A percentile compares a stretch with the other conserved stretches of the same genome.
phyloP scores from a whole-genome alignment of 2,113 vertebrate genomes.

The Chaenogobius annularis region DNA sequence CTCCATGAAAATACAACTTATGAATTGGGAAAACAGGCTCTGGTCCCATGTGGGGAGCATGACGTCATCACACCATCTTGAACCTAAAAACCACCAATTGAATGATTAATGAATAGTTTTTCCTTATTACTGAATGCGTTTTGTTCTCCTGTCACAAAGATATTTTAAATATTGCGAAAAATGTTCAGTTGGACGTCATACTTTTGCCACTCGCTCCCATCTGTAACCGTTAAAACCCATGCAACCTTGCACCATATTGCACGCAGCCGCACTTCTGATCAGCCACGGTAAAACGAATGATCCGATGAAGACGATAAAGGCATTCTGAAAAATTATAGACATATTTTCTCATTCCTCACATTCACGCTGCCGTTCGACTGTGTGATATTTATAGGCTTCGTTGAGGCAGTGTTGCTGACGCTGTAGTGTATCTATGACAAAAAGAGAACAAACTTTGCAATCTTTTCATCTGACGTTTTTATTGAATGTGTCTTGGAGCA shows the following conservation, averaged over 20 bases:
- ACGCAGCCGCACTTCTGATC: constrained; percentile 18
- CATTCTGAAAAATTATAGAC: constrained; percentile 35
- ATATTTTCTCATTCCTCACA: constrained; percentile 22
- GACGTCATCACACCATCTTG: neutral
- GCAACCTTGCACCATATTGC: neutral
- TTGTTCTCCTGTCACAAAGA: neutral
- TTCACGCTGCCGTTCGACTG: constrained; percentile 19
- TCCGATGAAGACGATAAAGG: constrained; percentile 35
- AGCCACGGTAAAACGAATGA: constrained; percentile 30
- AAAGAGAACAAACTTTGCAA: constrained; percentile 53
- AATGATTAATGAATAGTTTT: neutral
- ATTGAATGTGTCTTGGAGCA: constrained; percentile 69
- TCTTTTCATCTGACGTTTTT: constrained; percentile 77
- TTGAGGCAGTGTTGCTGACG: constrained; percentile 35
- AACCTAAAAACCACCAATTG: neutral
- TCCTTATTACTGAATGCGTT: neutral
- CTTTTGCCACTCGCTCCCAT: constrained; percentile 24
- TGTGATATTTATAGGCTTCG: constrained; percentile 43
- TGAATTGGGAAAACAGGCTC: no score
- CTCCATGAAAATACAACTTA: no score
- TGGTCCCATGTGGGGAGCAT: neutral
- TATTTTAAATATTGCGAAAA: neutral
- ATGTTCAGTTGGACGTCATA: constrained; percentile 21
- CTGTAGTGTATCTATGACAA: constrained; percentile 51
- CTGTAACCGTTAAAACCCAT: constrained; percentile 31